Percentiles rank a stretch among this genome's conserved stretches.
Conservation (phyloP, 2,797 vertebrate genomes). For the Sebastes vulpes region DNA sequence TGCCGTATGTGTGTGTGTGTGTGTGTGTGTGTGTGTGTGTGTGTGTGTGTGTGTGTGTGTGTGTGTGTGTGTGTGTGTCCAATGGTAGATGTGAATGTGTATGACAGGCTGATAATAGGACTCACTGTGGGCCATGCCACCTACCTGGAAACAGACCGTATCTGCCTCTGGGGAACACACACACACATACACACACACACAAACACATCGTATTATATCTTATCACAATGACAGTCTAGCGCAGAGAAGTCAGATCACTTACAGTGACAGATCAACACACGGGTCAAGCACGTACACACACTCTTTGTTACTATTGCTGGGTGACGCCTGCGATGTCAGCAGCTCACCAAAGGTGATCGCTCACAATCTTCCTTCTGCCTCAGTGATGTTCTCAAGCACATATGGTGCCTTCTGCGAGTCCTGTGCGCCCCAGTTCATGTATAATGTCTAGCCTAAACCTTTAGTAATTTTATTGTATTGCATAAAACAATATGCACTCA, state of each 20-base stretch:
- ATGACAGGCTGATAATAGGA: slow-evolving; percentile 86
- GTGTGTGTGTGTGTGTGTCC: slow-evolving; percentile 40
- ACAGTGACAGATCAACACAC: slow-evolving; percentile 70
- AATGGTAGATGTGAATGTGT: slow-evolving; percentile 59
- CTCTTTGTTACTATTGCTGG: background rate
- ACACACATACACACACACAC: slow-evolving; percentile 3
- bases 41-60: slow-evolving; percentile 31
- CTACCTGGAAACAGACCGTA: slow-evolving; percentile 56
- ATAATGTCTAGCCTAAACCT: background rate
- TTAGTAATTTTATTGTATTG: background rate
- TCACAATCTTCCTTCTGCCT: background rate
- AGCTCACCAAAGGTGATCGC: background rate
- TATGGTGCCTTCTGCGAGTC: background rate
- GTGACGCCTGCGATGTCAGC: slow-evolving; percentile 10
- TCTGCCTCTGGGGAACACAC: slow-evolving; percentile 63
- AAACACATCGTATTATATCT: slow-evolving; percentile 26
- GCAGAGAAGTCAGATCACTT: slow-evolving; percentile 74
- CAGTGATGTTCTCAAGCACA: background rate
- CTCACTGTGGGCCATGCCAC: slow-evolving; percentile 63
- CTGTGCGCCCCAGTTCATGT: background rate
- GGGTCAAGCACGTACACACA: slow-evolving; percentile 6
- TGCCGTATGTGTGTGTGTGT: slow-evolving; percentile 27
- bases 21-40: slow-evolving; percentile 36
- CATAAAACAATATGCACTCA: background rate
- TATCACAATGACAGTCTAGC: slow-evolving; percentile 73